Evolutionary conservation across 2,113 vertebrate genomes (phyloP), one percentile per base, ranked within the genome.

Genomic region (Larimichthys crocea): DNA sequence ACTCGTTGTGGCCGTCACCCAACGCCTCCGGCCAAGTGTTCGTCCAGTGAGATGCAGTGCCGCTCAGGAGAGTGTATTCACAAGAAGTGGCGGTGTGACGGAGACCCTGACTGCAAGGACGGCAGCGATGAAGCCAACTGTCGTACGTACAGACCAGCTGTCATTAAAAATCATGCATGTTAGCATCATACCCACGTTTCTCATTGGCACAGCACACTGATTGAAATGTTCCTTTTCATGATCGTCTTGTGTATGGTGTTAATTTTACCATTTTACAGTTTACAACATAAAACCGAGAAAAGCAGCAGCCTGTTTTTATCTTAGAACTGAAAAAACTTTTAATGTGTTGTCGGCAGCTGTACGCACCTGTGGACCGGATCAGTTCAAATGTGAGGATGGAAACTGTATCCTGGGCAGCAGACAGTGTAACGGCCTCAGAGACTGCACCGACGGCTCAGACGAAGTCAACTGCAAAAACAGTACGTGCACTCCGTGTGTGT

Each of bases 11-110:
- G 98, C 17, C 97, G 94, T 10, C 96, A 97, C 63, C 97, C 97
- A 0, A 96, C 93, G 0, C 95, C 95, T 0, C 95, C 96, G 0
- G 89, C 93, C 15, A 97, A 95, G 76, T 99, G 98, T 65, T 96
- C 95, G 0, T 74, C 94, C 50, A 97, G 92, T 1, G 98, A 99
- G 87, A 96, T 97, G 87, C 97, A 96, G 83, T 99, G 98, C 0
- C 84, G 92, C 67, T 97, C 98, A 0, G 98, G 98, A 31, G 98
- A 99, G 78, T 99, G 98, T 67, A 97, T 99, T 68, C 98, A 99
- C 87, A 96, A 94, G 83, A 98, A 97, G 84, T 99, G 98, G 98
- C 95, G 97, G n/a, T 99, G 98, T 40, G 98, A 99, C 0, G 98
- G 98, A 4, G 98, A 99, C 61, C 87, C 96, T 0, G 98, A 99